Evolutionary conservation across 2,797 vertebrate species (phyloP), one percentile per base, ranked within the genome.

Genomic region (Stomatorhinus walkeri): DNA sequence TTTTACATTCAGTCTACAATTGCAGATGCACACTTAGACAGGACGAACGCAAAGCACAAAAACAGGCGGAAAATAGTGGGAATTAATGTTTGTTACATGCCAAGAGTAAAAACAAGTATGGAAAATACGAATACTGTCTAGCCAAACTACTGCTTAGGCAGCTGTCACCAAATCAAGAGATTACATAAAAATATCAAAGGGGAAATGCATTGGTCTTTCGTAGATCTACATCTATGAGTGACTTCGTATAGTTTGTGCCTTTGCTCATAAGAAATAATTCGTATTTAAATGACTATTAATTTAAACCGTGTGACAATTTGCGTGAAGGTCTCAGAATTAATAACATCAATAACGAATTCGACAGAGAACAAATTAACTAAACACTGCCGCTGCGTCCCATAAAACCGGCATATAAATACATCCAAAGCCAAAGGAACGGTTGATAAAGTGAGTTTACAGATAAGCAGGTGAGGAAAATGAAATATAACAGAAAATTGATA

Each of bases 171-270:
- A 28, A 10, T 22, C 81, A 84, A 51, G 81, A 49, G 8, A 51
- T 84, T 84, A 84, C 49, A 28, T 51, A 84, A 84, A 84, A 51
- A 84, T 19, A 84, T 84, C 43, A 12, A 84, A 49, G 72, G 40
- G 14, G 48, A 28, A 84, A 12, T 22, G 9, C 40, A 48, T 10
- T 22, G n/a, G 81, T 24, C n/a, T 43, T 51, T 28, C 9, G 48
- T 48, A 22, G 24, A 84, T 9, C n/a, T 49, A 48, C 9, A 43
- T 84, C 81, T 51, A 81, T 3, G n/a, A 51, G 46, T 46, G n/a
- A 84, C 49, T 51, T 84, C 19, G 2, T 51, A 24, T 22, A 14
- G 48, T 3, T 7, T 79, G 64, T 72, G 12, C 64, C 6, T 43
- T 40, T 79, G 72, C 72, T 40, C 28, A 79, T 40, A 43, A 43